These are phyloP conservation scores for Ophion costatus DNA, from an alignment of 2,888 invertebrate species.

Conservation along the genomic window DNA sequence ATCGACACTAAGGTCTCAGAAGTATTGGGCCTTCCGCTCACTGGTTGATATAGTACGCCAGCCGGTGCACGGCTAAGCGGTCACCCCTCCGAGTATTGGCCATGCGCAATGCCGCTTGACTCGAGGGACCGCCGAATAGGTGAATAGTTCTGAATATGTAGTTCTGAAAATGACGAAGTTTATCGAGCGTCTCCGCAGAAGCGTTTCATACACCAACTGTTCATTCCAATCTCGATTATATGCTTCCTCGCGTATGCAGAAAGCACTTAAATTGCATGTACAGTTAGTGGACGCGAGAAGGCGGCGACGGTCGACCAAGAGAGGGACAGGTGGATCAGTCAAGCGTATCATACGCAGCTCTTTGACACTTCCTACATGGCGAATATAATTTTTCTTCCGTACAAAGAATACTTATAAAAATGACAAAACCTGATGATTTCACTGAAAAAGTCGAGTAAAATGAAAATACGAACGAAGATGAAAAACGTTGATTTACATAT, in stretches of 20 bases:
- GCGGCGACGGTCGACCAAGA: conserved; percentile 32
- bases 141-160: neutral
- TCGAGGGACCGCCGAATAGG: neutral
- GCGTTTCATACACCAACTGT: conserved; percentile 34
- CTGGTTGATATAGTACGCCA: no score
- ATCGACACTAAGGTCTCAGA: no score
- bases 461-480: neutral
- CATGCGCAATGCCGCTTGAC: no score
- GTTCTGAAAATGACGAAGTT: neutral
- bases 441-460: neutral
- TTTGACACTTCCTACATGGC: conserved; percentile 32
- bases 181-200: conserved; percentile 4
- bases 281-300: conserved; percentile 49
- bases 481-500: no score
- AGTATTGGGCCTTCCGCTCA: no score
- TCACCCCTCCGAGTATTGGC: no score
- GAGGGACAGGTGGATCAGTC: conserved; percentile 37
- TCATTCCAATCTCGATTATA: conserved; percentile 51
- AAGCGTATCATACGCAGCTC: conserved; percentile 24
- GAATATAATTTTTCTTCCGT: neutral
- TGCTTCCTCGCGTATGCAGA: conserved; percentile 36
- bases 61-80: no score
- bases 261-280: conserved; percentile 49
- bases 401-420: neutral
- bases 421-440: neutral